A percentile compares a stretch with the other conserved stretches of the same genome.
phyloP scores from a whole-genome alignment of 2,113 vertebrate species.

The Paracyprichromis sp. region DNA sequence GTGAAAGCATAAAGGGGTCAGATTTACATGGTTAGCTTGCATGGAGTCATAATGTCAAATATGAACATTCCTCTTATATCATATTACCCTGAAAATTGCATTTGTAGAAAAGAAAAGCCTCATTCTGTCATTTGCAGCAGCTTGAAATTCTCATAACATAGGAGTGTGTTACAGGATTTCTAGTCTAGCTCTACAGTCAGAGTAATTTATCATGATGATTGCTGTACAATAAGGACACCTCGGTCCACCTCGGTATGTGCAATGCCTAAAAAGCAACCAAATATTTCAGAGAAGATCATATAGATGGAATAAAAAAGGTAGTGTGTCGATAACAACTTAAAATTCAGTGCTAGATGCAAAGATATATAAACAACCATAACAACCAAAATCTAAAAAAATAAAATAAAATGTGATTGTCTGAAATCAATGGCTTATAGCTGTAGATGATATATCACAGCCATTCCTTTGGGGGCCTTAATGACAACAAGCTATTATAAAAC shows the following conservation, averaged over 20 bases:
- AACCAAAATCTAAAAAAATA: neutral
- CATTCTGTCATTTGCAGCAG: neutral
- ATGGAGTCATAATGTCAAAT: neutral
- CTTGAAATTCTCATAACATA: neutral
- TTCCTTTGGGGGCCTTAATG: neutral
- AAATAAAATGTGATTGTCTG: neutral
- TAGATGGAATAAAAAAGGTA: neutral
- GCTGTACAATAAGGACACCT: neutral
- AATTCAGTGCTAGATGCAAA: neutral
- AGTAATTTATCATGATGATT: slow-evolving; percentile 35
- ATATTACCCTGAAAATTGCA: neutral
- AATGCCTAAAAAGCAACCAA: neutral
- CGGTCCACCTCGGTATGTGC: neutral
- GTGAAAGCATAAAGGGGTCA: neutral
- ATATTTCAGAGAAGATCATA: neutral
- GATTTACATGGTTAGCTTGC: neutral
- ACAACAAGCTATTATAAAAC: neutral
- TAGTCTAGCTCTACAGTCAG: neutral
- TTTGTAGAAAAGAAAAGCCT: neutral
- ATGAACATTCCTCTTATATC: neutral
- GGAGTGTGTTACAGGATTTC: neutral
- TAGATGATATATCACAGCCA: neutral
- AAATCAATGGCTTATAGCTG: neutral
- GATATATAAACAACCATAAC: neutral
- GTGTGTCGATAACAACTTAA: neutral